phyloP scores from a whole-genome alignment of 2,113 vertebrate species.

The Hippoglossus stenolepis region DNA sequence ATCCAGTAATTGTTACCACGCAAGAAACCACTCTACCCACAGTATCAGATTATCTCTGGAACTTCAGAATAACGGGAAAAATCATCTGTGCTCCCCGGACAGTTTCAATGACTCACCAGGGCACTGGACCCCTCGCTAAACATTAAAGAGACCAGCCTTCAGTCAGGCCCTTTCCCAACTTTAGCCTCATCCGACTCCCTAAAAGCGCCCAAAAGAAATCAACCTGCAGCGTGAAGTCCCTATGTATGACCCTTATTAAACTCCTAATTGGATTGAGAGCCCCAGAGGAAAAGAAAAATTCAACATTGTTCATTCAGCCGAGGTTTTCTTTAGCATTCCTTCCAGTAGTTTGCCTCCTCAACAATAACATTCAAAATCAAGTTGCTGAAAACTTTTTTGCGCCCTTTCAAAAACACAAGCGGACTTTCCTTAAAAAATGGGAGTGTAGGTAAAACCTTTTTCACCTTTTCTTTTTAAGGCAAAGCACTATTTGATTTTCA shows the following conservation, averaged over 20 bases:
- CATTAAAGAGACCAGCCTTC: conserved; percentile 63
- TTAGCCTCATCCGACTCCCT: conserved; percentile 40
- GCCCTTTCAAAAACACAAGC: conserved; percentile 75
- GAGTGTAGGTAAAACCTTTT: conserved; percentile 82
- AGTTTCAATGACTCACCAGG: conserved; percentile 73
- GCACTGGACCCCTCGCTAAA: conserved; percentile 71
- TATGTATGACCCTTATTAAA: conserved; percentile 94
- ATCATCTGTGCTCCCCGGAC: conserved; percentile 83
- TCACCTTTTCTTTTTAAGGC: conserved; percentile 56
- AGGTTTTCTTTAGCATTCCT: conserved; percentile 78
- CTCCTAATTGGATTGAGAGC: conserved; percentile 94
- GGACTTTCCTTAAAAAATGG: conserved; percentile 78
- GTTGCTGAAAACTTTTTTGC: conserved; percentile 68
- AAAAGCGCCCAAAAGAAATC: conserved; percentile 57
- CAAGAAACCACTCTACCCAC: conserved; percentile 82
- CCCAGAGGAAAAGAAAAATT: conserved; percentile 84
- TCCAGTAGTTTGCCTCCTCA: conserved; percentile 72
- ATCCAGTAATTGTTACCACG: conserved; percentile 81
- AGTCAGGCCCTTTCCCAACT: conserved; percentile 50
- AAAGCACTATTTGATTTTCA: conserved; percentile 89
- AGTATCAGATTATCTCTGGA: conserved; percentile 82
- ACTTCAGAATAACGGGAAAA: conserved; percentile 83
- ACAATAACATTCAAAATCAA: conserved; percentile 78
- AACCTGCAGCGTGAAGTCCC: conserved; percentile 90
- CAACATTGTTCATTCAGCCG: conserved; percentile 85